Conservation (phyloP, 2,797 vertebrate species). For the Aplochiton taeniatus region DNA sequence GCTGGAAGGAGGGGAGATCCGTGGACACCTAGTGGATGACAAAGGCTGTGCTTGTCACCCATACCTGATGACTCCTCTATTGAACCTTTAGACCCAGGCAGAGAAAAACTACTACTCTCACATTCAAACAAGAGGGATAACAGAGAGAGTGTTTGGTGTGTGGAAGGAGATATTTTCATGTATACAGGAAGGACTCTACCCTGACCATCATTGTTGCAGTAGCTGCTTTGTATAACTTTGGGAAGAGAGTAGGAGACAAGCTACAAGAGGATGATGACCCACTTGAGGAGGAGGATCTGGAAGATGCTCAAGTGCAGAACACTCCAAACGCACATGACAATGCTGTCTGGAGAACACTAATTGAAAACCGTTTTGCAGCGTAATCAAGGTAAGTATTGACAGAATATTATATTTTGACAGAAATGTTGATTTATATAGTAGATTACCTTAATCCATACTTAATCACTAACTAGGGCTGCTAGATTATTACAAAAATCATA, state of each 20-base stretch:
- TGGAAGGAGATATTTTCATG: conserved; percentile 16
- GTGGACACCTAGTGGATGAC: conserved; percentile 6
- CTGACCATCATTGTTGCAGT: conserved; percentile 9
- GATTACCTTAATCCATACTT: too few relatives aligned
- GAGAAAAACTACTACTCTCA: conserved; percentile 12
- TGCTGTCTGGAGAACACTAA: conserved; percentile 12
- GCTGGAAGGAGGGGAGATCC: background rate
- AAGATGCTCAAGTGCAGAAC: background rate
- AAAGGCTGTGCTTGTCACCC: background rate
- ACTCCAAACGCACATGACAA: conserved; percentile 9
- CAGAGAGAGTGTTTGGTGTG: conserved; percentile 11
- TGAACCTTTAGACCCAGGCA: conserved; percentile 4
- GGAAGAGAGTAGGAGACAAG: conserved; percentile 8
- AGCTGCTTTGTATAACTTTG: conserved; percentile 14
- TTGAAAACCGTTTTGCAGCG: conserved; percentile 14
- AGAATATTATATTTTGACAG: too few relatives aligned
- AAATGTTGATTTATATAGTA: too few relatives aligned
- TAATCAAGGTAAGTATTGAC: background rate
- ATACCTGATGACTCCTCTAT: conserved; percentile 14
- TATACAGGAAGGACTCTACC: conserved; percentile 7
- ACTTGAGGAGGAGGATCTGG: background rate
- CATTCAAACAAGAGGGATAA: conserved; percentile 1
- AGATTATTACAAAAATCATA: too few relatives aligned
- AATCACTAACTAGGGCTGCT: too few relatives aligned
- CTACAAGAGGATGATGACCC: background rate